A percentile compares a stretch with the other conserved stretches of the same genome.
Evolutionary conservation across 2,113 vertebrate genomes (phyloP).

Genomic region (Pseudorasbora parva): DNA sequence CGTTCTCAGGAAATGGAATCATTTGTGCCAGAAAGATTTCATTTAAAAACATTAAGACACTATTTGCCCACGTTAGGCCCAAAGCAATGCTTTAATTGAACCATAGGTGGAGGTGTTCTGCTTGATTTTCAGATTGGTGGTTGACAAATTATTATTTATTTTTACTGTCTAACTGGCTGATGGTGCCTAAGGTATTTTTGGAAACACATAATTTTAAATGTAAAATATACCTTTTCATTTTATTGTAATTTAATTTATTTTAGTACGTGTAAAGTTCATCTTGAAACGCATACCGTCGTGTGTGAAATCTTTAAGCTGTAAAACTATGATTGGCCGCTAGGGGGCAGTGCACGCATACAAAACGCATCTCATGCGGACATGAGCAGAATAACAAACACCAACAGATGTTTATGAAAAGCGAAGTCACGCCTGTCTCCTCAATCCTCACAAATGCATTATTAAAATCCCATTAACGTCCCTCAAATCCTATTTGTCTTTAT

Average conservation of each 20-base stretch:
- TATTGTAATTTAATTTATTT: no score
- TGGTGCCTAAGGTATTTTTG: not conserved
- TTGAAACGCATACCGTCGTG: not conserved
- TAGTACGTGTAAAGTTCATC: not conserved
- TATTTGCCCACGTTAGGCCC: not conserved
- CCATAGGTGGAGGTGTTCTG: not conserved
- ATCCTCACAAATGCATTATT: conserved; percentile 25
- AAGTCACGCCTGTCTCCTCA: conserved; percentile 9
- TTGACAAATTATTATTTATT: not conserved
- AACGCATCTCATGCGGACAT: not conserved
- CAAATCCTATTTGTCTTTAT: conserved; percentile 41
- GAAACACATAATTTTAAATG: not conserved
- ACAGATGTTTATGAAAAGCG: conserved; percentile 16
- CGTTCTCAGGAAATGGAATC: not conserved
- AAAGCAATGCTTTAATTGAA: not conserved
- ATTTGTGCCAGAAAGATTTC: not conserved
- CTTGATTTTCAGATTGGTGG: not conserved
- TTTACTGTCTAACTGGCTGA: not conserved
- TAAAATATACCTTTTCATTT: no score
- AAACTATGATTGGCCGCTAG: conserved; percentile 60
- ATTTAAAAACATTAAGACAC: not conserved
- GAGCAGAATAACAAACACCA: not conserved
- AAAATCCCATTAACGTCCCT: conserved; percentile 41
- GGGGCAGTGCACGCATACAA: conserved; percentile 62
- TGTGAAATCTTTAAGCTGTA: not conserved